phyloP scores from a whole-genome alignment of 2,888 invertebrate genomes.

The Xanthia icteritia region DNA sequence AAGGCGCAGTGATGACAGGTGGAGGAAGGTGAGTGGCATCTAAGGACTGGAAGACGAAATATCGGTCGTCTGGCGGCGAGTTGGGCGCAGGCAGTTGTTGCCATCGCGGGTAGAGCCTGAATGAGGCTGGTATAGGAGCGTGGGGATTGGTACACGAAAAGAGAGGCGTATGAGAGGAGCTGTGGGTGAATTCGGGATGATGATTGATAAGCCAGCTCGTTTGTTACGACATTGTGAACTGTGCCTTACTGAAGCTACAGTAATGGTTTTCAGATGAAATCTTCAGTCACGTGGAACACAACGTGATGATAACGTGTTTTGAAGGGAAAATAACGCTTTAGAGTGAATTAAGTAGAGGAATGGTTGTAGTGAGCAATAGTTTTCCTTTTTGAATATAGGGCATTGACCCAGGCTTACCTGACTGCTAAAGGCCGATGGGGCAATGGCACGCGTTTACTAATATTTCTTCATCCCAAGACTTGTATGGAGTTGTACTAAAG shows the following conservation, averaged over 20 bases:
- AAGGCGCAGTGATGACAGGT: too few relatives aligned
- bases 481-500: too few relatives aligned
- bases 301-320: constrained; percentile 9
- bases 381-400: constrained; percentile 4
- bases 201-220: neutral
- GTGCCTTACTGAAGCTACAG: constrained; percentile 2
- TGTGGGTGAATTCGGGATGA: neutral
- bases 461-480: too few relatives aligned
- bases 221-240: neutral
- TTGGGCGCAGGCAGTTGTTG: too few relatives aligned
- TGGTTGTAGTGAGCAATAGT: neutral
- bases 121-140: too few relatives aligned
- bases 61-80: too few relatives aligned
- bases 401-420: neutral
- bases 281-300: constrained; percentile 37
- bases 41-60: too few relatives aligned
- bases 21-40: too few relatives aligned
- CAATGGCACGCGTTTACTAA: neutral
- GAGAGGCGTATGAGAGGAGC: neutral
- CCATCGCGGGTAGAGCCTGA: neutral
- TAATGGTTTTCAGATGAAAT: constrained; percentile 45
- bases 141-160: neutral
- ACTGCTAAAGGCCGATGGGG: neutral
- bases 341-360: constrained; percentile 24
- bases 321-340: constrained; percentile 10